Evolutionary conservation across 2,113 vertebrate species (phyloP).

Genomic region (Pangasianodon hypophthalmus): DNA sequence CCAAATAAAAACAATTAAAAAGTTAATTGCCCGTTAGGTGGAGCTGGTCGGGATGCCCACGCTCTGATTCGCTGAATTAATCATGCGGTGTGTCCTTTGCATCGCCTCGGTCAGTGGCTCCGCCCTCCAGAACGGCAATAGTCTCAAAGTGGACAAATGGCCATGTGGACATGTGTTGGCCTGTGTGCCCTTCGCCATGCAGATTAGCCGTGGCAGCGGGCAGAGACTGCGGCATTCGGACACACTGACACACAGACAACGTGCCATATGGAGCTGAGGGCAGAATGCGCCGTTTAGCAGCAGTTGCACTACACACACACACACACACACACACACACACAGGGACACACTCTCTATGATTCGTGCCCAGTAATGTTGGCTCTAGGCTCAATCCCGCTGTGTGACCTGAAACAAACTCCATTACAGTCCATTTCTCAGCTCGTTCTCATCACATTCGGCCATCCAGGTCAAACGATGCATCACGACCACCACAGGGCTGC

Average conservation of each 20-base stretch:
- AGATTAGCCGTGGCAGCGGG: slow-evolving; percentile 51
- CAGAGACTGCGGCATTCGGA: slow-evolving; percentile 36
- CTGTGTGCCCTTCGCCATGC: slow-evolving; percentile 36
- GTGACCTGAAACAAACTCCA: slow-evolving; percentile 31
- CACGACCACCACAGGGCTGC: background rate
- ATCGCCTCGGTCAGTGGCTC: slow-evolving; percentile 1
- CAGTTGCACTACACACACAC: slow-evolving; percentile 38
- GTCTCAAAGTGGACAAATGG: background rate
- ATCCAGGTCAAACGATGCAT: slow-evolving; percentile 24
- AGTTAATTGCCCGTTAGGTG: slow-evolving; percentile 58
- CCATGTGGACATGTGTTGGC: slow-evolving; percentile 45
- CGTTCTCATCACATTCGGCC: slow-evolving; percentile 10
- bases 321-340: slow-evolving; percentile 22
- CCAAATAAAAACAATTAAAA: slow-evolving; percentile 64
- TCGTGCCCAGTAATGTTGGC: slow-evolving; percentile 40
- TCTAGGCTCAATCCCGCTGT: slow-evolving; percentile 26
- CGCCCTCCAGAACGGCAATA: slow-evolving; percentile 3
- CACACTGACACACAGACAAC: slow-evolving; percentile 37
- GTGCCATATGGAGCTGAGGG: slow-evolving; percentile 52
- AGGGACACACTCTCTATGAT: background rate
- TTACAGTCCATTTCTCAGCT: slow-evolving; percentile 44
- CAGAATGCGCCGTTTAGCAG: slow-evolving; percentile 49
- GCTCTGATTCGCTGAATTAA: slow-evolving; percentile 54
- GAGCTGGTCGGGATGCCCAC: slow-evolving; percentile 47
- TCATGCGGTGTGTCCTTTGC: slow-evolving; percentile 41